Base-by-base conservation (phyloP, 1,140 invertebrate genomes). In the Micrasema longulum region DNA sequence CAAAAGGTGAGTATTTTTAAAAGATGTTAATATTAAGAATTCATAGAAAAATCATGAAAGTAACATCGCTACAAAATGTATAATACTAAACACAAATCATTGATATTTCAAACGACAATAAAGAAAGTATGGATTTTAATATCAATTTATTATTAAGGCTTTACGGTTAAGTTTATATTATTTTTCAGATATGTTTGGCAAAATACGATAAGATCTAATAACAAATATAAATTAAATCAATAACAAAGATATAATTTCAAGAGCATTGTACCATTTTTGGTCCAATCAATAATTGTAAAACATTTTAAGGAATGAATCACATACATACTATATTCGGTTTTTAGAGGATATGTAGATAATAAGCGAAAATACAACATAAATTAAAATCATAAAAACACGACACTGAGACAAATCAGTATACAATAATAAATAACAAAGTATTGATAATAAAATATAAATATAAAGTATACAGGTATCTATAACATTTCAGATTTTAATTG, bases 231-330 rank as follows among this genome's bases (percentile, higher is more conserved):
- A 67, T 67, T 41, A 45, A 53, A 48, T 52, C 64, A 67, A 53
- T 67, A 67, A 67, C 64, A 67, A 53, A 67, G 20, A 67, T 67
- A 67, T 50, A 67, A 67, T 52, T 67, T 67, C 14, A 31, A 52
- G 38, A 67, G 35, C 10, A 20, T 35, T 20, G 14, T 50, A 14
- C 47, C 23, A 50, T 48, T 65, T 65, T 65, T 65, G 63, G 63
- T 65, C 43, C 43, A 20, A 65, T 48, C 50, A 36, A 12, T 35
- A 65, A 65, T 65, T 65, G n/a, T 14, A 18, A 18, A 62, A 62
- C 48, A 52, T 52, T 18, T 18, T 16, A 16, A 62, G 57, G 57
- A 62, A 62, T 62, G 57, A 62, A 62, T 62, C 38, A 41, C 20
- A 57, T n/a, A n/a, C n/a, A n/a, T n/a, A n/a, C n/a, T n/a, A n/a